These are phyloP conservation scores for Neoaliturus tenellus DNA, from an alignment of 2,888 invertebrate genomes.

Conservation along the genomic window DNA sequence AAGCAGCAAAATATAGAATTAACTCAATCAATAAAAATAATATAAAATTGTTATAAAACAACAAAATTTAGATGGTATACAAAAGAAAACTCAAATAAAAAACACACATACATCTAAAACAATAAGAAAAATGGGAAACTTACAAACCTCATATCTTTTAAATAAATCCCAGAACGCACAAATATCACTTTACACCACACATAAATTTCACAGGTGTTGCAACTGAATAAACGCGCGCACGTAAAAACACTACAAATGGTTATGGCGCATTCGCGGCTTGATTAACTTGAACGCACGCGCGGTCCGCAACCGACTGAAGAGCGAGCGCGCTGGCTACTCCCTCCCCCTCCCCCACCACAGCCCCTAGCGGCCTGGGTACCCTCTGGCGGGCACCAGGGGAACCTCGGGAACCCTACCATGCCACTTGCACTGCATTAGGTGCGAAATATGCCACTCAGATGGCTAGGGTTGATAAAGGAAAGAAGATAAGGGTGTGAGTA, in stretches of 20 bases:
- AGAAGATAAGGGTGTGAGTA: too few species aligned
- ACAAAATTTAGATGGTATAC: too few species aligned
- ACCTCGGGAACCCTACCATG: too few species aligned
- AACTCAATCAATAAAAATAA: too few species aligned
- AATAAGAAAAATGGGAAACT: neutral
- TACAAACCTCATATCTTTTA: neutral
- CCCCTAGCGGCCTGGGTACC: neutral
- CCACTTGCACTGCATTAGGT: too few species aligned
- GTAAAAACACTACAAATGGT: neutral
- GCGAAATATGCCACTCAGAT: too few species aligned
- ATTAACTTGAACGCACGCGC: conserved; percentile 1
- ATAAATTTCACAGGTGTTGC: neutral
- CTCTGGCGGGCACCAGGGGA: neutral
- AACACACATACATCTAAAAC: too few species aligned
- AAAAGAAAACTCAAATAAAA: too few species aligned
- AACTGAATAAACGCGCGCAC: neutral
- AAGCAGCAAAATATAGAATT: too few species aligned
- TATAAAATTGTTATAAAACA: too few species aligned
- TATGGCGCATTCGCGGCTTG: neutral
- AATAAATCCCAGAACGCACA: neutral
- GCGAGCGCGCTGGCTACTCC: neutral
- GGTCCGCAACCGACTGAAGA: neutral
- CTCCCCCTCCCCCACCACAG: neutral
- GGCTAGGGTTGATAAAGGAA: too few species aligned
- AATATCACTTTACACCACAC: neutral